These are phyloP conservation scores for Cossypha niveicapilla DNA, from an alignment of 2,797 vertebrate genomes.

Conservation along the genomic window DNA sequence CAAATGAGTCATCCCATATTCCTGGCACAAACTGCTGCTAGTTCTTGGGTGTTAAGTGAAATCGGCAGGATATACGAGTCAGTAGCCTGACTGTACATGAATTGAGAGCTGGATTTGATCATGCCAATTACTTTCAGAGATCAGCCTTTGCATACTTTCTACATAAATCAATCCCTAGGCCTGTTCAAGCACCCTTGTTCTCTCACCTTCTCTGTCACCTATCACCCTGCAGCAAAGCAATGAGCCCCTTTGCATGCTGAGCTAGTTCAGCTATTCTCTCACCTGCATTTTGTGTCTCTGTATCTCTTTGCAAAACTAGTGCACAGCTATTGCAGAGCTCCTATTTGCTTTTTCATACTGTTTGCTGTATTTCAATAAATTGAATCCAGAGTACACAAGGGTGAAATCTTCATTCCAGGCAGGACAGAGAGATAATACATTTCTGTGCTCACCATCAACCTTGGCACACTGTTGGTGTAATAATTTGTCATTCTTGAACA, in stretches of 20 bases:
- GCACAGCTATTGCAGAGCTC: neutral
- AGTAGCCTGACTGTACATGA: neutral
- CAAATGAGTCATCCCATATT: conserved; percentile 8
- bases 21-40: conserved; percentile 12
- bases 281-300: neutral
- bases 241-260: neutral
- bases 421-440: neutral
- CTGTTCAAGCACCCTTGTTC: neutral
- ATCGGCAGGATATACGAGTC: neutral
- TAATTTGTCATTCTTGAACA: neutral
- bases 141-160: neutral
- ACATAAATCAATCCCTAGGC: neutral
- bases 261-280: neutral
- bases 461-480: neutral
- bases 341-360: neutral
- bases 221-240: neutral
- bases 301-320: neutral
- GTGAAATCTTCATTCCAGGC: neutral
- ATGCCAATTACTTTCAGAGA: neutral
- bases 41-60: neutral
- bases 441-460: neutral
- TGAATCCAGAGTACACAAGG: neutral
- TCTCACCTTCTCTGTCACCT: neutral
- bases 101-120: neutral
- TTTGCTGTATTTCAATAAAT: neutral